Conservation (phyloP, 2,113 vertebrate species). For the Calypte anna region DNA sequence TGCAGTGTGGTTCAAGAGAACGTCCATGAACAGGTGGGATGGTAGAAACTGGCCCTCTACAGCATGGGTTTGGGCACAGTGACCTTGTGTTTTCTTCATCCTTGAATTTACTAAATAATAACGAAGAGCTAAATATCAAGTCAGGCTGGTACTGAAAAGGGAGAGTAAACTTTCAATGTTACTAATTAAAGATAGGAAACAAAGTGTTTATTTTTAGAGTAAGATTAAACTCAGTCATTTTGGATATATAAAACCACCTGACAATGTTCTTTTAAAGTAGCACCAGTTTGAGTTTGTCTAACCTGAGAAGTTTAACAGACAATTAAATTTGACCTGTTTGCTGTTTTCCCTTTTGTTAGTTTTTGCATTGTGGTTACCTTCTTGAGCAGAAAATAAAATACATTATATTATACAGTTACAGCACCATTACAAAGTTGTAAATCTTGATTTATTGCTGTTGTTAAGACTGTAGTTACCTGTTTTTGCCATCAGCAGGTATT, state of each 20-base stretch:
- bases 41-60: background rate
- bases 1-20: background rate
- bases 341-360: slow-evolving; percentile 78
- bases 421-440: slow-evolving; percentile 52
- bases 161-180: background rate
- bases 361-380: slow-evolving; percentile 67
- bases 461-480: slow-evolving; percentile 36
- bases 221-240: background rate
- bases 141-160: background rate
- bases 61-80: background rate
- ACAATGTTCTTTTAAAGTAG: slow-evolving; percentile 77
- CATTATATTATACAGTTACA: slow-evolving; percentile 5
- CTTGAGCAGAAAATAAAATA: slow-evolving; percentile 45
- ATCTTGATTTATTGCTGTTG: slow-evolving; percentile 12
- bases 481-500: slow-evolving; percentile 49
- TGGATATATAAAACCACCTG: slow-evolving; percentile 36
- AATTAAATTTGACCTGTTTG: slow-evolving; percentile 65
- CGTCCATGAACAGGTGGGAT: background rate
- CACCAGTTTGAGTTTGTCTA: slow-evolving; percentile 77
- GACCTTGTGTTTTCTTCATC: background rate
- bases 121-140: slow-evolving; percentile 18
- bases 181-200: background rate
- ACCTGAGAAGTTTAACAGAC: slow-evolving; percentile 82
- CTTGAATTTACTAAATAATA: background rate
- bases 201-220: background rate